These are phyloP conservation scores for Jacana jacana DNA, from an alignment of 2,113 vertebrate species.

Conservation along the genomic window DNA sequence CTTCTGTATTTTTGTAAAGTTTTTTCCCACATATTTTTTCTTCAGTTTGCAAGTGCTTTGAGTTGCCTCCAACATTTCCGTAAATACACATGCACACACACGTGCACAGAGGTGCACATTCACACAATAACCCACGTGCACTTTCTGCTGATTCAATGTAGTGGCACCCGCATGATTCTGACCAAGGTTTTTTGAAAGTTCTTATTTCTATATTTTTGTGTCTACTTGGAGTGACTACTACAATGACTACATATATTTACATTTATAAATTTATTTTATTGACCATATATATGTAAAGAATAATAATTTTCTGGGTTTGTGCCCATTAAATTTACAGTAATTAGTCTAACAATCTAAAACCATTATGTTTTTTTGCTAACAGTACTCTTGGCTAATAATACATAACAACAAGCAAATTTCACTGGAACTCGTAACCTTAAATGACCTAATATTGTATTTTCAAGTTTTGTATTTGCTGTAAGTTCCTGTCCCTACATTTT, in stretches of 20 bases:
- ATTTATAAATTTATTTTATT: neutral
- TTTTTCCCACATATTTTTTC: neutral
- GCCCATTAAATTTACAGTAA: neutral
- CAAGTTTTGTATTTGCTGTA: neutral
- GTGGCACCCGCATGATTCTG: neutral
- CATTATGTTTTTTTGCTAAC: neutral
- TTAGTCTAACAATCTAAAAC: neutral
- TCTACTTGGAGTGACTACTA: neutral
- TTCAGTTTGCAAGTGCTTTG: neutral
- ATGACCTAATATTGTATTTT: neutral
- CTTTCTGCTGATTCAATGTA: neutral
- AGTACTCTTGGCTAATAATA: neutral
- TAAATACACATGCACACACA: neutral
- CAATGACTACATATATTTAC: neutral
- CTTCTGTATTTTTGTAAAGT: neutral
- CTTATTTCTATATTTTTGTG: neutral
- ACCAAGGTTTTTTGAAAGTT: neutral
- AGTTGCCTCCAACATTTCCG: neutral
- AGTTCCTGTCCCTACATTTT: neutral
- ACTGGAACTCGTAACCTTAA: neutral
- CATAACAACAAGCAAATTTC: neutral
- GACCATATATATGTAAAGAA: neutral
- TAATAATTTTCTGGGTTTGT: neutral
- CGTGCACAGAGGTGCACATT: neutral
- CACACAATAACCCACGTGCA: fast-evolving